A percentile compares a stretch with the other conserved stretches of the same genome.
phyloP scores from a whole-genome alignment of 2,113 vertebrate species.

The Neodon shergylaensis region DNA sequence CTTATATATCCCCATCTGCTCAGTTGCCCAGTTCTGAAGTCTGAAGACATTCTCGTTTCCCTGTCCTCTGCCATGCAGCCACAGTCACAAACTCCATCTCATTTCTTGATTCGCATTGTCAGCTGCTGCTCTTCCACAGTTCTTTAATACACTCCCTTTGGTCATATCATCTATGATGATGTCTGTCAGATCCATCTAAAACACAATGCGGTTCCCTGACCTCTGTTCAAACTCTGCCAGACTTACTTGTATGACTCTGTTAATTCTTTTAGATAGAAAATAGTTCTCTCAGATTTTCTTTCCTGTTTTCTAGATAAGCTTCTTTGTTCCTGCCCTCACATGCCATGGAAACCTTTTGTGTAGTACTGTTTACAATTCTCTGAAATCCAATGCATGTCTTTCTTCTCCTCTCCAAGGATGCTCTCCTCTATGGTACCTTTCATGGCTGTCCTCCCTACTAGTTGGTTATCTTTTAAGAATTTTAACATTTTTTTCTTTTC shows the following conservation, averaged over 20 bases:
- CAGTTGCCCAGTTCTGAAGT: neutral
- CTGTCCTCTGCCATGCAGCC: neutral
- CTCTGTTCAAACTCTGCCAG: neutral
- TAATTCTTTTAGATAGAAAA: neutral
- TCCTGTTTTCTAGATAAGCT: neutral
- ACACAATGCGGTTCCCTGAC: neutral
- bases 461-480: neutral
- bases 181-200: neutral
- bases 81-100: neutral
- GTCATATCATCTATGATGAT: neutral
- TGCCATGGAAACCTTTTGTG: neutral
- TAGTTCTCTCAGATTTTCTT: neutral
- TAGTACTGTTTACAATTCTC: neutral
- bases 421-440: neutral
- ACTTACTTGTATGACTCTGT: neutral
- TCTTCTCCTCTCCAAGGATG: neutral
- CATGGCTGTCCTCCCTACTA: neutral
- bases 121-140: neutral
- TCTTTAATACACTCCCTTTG: neutral
- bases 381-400: neutral
- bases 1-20: neutral
- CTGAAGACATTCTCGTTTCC: neutral
- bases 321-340: neutral
- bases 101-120: neutral
- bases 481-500: slow-evolving; percentile 17